A percentile compares a stretch with the other conserved stretches of the same genome.
phyloP scores from a whole-genome alignment of 2,113 vertebrate species.

The Marmota flaviventris region DNA sequence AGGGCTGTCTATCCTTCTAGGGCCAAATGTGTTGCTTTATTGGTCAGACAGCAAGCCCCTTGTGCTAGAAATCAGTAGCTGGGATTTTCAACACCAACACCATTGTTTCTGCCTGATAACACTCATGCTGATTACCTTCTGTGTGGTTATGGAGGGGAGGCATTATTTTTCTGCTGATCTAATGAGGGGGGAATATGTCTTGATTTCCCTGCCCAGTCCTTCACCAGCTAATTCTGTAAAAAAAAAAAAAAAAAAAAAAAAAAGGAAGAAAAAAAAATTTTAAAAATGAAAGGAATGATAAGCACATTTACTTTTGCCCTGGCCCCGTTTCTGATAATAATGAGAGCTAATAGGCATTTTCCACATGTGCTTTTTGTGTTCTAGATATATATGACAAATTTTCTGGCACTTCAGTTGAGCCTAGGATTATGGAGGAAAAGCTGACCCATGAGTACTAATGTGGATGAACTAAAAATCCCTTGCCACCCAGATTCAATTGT shows the following conservation, averaged over 20 bases:
- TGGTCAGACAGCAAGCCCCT: not conserved
- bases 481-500: not conserved
- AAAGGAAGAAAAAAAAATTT: not conserved
- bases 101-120: not conserved
- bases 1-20: not conserved
- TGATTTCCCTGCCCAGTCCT: not conserved
- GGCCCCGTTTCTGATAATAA: not conserved
- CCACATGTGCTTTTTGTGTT: not conserved
- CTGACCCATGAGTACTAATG: not conserved
- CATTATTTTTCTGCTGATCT: not conserved
- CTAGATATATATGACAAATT: not conserved
- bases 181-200: not conserved
- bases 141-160: not conserved
- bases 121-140: not conserved
- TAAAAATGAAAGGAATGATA: conserved; percentile 38
- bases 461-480: not conserved
- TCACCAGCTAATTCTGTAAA: conserved; percentile 8
- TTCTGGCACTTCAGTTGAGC: too few relatives aligned
- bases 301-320: conserved; percentile 44
- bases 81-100: not conserved
- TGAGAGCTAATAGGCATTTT: not conserved
- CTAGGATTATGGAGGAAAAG: not conserved
- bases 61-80: not conserved
- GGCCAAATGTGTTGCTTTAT: not conserved
- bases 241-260: too few relatives aligned